Conservation (phyloP, 2,113 vertebrate genomes). For the Takifugu bimaculatus region DNA sequence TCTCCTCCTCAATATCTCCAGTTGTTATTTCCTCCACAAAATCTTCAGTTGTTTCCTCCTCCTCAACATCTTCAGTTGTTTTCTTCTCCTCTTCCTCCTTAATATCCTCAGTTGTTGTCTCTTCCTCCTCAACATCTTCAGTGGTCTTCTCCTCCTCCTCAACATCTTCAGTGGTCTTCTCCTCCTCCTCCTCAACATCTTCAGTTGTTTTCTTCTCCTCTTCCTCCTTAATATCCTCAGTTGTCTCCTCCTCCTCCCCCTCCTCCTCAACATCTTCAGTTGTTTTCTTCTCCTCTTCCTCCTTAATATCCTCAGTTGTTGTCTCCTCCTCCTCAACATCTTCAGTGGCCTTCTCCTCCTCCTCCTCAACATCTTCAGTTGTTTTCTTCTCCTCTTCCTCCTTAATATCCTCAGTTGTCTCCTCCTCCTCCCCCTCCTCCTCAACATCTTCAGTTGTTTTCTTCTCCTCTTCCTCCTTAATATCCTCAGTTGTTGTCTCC, state of each 20-base stretch:
- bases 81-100: not conserved
- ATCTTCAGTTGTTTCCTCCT: too few species aligned
- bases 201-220: not conserved
- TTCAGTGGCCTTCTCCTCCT: not conserved
- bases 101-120: not conserved
- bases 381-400: conserved; percentile 14
- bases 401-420: rapidly evolving
- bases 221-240: not conserved
- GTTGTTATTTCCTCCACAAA: too few species aligned
- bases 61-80: not conserved
- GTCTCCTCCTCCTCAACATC: not conserved
- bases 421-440: not conserved
- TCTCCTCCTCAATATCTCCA: too few species aligned
- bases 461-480: not conserved
- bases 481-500: not conserved
- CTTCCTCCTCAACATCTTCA: not conserved
- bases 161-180: not conserved
- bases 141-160: not conserved
- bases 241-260: too few species aligned
- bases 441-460: not conserved
- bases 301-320: not conserved
- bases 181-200: not conserved
- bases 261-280: not conserved
- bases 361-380: not conserved
- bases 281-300: not conserved